Evolutionary conservation across 2,888 invertebrate genomes (phyloP), one percentile per base, ranked within the genome.

Genomic region (Oscheius sp.): DNA sequence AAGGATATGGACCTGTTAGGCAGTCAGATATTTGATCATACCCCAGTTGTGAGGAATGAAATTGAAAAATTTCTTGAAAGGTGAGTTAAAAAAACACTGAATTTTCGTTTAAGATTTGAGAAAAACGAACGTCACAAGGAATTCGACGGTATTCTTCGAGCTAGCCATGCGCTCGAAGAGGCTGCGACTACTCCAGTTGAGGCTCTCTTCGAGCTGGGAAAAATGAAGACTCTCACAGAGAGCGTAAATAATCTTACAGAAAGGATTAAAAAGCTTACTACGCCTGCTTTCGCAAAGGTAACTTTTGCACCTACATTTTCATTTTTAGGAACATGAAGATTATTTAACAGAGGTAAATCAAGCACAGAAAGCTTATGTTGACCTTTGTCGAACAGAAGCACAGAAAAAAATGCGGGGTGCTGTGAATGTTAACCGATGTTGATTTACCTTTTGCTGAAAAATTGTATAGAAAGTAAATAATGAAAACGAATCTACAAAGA

Each of bases 121-220:
- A 51, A 56, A 44, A 79, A 79, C 51, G 75, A 73, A 33, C 70
- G 79, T 0, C 77, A 79, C 57, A 69, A 73, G 8, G 79, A 79
- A 66, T 79, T 79, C 41, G 79, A 79, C 54, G 79, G 79, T 9
- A 74, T 79, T 28, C 57, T 79, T 9, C 45, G 79, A 32, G 77
- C 79, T n/a, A 73, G 73, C 38, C 79, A 79, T 68, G 70, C 73
- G 17, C 67, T 79, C 14, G 77, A 77, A 14, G 79, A 79, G 63
- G 74, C 79, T 1, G 61, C 72, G 1, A 70, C 75, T 62, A 77
- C 79, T 5, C 74, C 77, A 0, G 73, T 74, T 12, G 79, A 79
- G 41, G 72, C 66, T 0, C 63, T 79, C 2, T 73, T 79, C 51
- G 72, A 72, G 2, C 61, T 74, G 38, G 74, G 73, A 41, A 72